Evolutionary conservation across 2,888 invertebrate species (phyloP).

Genomic region (Sturmia bella): DNA sequence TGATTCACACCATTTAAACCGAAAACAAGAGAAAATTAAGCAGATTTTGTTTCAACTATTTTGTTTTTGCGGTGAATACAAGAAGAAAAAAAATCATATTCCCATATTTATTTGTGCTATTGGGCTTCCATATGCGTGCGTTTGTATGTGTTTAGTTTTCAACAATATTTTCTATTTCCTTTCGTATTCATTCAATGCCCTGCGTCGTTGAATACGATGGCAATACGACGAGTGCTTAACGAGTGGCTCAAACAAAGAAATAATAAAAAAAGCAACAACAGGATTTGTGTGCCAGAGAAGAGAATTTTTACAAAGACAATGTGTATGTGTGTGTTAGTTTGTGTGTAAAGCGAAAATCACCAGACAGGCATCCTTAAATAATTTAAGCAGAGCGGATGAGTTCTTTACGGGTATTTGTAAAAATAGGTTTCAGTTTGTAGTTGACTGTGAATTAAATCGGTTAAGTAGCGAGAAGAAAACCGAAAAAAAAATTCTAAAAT

Average conservation of each 20-base stretch:
- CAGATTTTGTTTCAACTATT: neutral
- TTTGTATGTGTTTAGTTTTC: constrained; percentile 10
- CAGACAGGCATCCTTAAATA: constrained; percentile 47
- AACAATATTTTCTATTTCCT: constrained; percentile 16
- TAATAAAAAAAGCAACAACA: constrained; percentile 33
- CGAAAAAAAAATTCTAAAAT: constrained; percentile 11
- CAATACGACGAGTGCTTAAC: constrained; percentile 51
- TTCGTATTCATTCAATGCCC: constrained; percentile 51
- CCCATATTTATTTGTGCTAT: neutral
- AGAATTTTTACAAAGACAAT: constrained; percentile 18
- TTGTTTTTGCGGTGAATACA: constrained; percentile 20
- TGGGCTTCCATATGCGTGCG: neutral
- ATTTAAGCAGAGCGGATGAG: constrained; percentile 24
- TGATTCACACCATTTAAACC: constrained; percentile 2
- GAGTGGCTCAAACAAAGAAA: constrained; percentile 32
- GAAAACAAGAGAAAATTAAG: neutral
- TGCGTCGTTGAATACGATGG: constrained; percentile 40
- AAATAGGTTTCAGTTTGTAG: constrained; percentile 62
- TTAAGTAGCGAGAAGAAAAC: constrained; percentile 13
- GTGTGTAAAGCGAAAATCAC: constrained; percentile 10
- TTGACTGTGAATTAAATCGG: constrained; percentile 66
- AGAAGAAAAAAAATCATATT: constrained; percentile 29
- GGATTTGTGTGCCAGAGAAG: constrained; percentile 33
- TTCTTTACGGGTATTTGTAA: constrained; percentile 24
- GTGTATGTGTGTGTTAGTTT: neutral